These are phyloP conservation scores for Sylvicola cinctus DNA, from an alignment of 2,888 invertebrate species.

Conservation along the genomic window DNA sequence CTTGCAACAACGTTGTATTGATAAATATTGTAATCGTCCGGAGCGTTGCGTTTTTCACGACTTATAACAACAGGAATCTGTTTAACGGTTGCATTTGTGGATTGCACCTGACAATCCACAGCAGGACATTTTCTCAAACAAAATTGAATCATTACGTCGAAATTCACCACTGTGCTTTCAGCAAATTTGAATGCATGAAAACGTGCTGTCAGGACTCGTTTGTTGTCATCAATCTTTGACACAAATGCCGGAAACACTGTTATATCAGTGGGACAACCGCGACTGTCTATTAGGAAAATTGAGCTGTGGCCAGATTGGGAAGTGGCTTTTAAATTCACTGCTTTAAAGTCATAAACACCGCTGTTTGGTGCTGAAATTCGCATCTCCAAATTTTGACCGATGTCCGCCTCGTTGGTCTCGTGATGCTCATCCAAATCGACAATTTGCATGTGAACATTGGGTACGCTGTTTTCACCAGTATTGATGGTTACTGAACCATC, in stretches of 20 bases:
- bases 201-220: conserved; percentile 30
- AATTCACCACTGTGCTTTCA: conserved; percentile 59
- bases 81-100: too few species aligned
- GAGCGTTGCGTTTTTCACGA: conserved; percentile 6
- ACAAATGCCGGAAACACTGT: conserved; percentile 29
- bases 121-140: conserved; percentile 48
- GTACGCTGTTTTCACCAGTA: conserved; percentile 24
- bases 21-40: too few species aligned
- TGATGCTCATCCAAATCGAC: conserved; percentile 32
- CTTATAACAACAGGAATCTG: not conserved
- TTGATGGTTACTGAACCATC: conserved; percentile 20
- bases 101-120: conserved; percentile 26
- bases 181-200: conserved; percentile 80
- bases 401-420: conserved; percentile 39
- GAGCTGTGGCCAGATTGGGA: conserved; percentile 47
- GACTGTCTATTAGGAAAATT: conserved; percentile 48
- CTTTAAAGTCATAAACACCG: conserved; percentile 40
- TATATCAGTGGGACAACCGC: conserved; percentile 59
- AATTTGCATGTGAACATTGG: conserved; percentile 33
- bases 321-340: conserved; percentile 60
- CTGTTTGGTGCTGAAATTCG: conserved; percentile 35
- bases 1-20: too few species aligned
- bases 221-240: conserved; percentile 18
- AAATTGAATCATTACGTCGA: conserved; percentile 63
- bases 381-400: conserved; percentile 44